Evolutionary conservation across 2,113 vertebrate genomes (phyloP), one percentile per base, ranked within the genome.

Genomic region (Holacanthus passer): DNA sequence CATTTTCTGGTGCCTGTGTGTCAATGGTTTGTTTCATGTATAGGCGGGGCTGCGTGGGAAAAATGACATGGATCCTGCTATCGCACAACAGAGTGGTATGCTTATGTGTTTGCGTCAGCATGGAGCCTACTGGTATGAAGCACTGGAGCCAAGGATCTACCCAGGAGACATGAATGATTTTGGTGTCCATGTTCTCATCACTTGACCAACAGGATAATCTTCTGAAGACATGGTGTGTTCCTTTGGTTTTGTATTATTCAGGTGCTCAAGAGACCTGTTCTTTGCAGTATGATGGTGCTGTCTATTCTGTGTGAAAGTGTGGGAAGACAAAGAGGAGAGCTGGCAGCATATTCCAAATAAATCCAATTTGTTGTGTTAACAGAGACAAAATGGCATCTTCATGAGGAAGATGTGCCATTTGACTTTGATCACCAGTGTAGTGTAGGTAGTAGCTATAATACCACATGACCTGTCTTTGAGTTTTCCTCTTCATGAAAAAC

Each of bases 11-110:
- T 93, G 79, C 89, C 86, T 93, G 45, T 93, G 77, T 93, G 90
- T 93, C 88, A 89, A 87, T 92, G 90, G 89, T 92, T 90, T 92
- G 86, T 93, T 92, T 88, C 72, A 93, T 89, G 90, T 91, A 83
- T 91, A 93, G 92, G 89, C 81, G 35, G 70, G 88, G 73, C 89
- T 71, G 8, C 81, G 87, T 79, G 63, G 91, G 91, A 87, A 84
- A 85, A 90, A 92, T 82, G 79, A 87, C 85, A 81, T 76, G 89
- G 91, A 92, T 80, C 85, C 87, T 85, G 83, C 85, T 81, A 79
- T 85, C 83, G 29, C 47, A 7, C 91, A 74, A 86, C 88, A 84
- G 83, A 84, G 83, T 81, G 86, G 67, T 88, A 90, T 91, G 88
- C 89, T 87, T 81, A 84, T 86, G 87, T 91, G 86, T 91, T 91